Base-by-base conservation (phyloP, 2,797 vertebrate species). In the Leuciscus waleckii region DNA sequence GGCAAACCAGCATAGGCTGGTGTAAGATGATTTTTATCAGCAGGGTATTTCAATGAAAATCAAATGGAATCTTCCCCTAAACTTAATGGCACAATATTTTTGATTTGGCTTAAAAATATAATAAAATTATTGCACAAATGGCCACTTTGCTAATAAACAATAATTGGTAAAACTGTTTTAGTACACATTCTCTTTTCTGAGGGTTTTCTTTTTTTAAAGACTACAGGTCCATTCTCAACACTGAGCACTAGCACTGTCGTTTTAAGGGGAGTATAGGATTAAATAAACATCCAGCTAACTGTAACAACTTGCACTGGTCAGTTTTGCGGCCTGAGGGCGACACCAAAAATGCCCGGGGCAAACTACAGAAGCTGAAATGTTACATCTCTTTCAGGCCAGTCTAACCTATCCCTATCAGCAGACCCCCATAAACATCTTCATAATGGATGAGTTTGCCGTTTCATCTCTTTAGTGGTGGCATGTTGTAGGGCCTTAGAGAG, bases 371-470 rank as follows among this genome's bases (percentile, higher is more conserved):
- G 43, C 77, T 83, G 73, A 70, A 86, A 81, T 75, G 49, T 73
- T 76, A 75, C 5, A 58, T 70, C 56, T 58, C 67, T 49, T 68
- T 81, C 11, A 75, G 67, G 56, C 71, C 37, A 77, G 46, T 37
- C 46, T 61, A 79, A 54, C 87, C 88, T 78, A 77, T 82, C 86
- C 80, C 84, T 87, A 82, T 83, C 41, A 89, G 81, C 84, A 56
- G 43, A 81, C 83, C 84, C 85, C 87, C 83, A 91, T 89, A 67
- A 90, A 82, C 49, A 37, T 81, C 81, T 95, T 90, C 93, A 95
- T 95, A 93, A 95, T 94, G 87, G 77, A 95, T 93, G 90, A 93
- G 88, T 79, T 85, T 85, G 88, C 90, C 69, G 80, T 85, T 89
- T 88, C 82, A 86, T 83, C 69, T 88, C 35, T 88, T 89, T 58